Evolutionary conservation across 2,888 invertebrate genomes (phyloP), one percentile per base, ranked within the genome.

Genomic region (Monoplex corrugatus): DNA sequence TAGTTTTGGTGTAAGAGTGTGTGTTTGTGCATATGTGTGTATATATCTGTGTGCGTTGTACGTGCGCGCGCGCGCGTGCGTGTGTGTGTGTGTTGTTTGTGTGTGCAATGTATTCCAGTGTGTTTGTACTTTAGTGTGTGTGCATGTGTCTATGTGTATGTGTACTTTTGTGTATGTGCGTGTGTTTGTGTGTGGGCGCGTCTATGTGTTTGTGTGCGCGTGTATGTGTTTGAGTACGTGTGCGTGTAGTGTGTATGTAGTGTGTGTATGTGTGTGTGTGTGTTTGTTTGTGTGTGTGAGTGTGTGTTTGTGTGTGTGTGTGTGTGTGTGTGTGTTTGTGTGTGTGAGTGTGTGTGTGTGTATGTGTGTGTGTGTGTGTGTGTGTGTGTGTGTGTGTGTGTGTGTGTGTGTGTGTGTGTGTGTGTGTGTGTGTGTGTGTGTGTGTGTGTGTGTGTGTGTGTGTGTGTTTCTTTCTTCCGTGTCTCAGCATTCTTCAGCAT

Each of bases 331-430:
- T 57, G 57, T 57, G 2, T 57, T 2, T n/a, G n/a, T n/a, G n/a
- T n/a, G n/a, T 50, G 50, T 13, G 8, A 50, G 10, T 50, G 50
- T 50, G 50, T 50, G 50, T 32, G 75, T 75, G 75, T 75, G 35
- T 75, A 28, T 75, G 75, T 35, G 8, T 75, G 75, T 75, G 75
- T 75, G 75, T 35, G 75, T 28, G 10, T 28, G 75, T 10, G 8
- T 28, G 28, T 28, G 75, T 28, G 19, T 40, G 38, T 38, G 82
- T 28, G 19, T 40, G 82, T 40, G 82, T 40, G 35, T 40, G 38
- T 82, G 82, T 82, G 82, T 82, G 38, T 82, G 82, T 82, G 38
- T 82, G 82, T 82, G 38, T 82, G 82, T 82, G 38, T 82, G 82
- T 82, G 82, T 82, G 38, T 43, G 38, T 82, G 82, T 40, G 82